Conservation (phyloP, 2,888 invertebrate genomes). For the Pinctada fucata region DNA sequence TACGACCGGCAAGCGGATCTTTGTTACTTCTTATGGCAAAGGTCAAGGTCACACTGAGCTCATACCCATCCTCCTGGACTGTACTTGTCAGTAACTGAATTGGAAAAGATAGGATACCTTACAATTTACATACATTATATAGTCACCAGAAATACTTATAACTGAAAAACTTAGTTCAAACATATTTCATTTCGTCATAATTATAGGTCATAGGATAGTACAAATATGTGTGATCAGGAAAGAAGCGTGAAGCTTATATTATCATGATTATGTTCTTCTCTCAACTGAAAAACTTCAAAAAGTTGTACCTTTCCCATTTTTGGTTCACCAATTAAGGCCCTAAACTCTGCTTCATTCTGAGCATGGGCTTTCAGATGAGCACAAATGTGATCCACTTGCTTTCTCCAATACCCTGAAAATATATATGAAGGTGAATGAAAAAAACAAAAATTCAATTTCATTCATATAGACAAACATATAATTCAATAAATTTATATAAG, state of each 20-base stretch:
- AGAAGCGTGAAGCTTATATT: no score
- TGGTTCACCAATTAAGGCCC: slow-evolving; percentile 76
- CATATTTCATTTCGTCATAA: no score
- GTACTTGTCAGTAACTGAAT: slow-evolving; percentile 71
- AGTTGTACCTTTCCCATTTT: slow-evolving; percentile 76
- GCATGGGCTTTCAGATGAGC: slow-evolving; percentile 76
- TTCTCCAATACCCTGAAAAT: slow-evolving; percentile 76
- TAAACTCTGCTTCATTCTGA: slow-evolving; percentile 76
- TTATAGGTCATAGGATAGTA: no score
- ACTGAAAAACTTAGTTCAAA: no score
- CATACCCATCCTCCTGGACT: slow-evolving; percentile 76
- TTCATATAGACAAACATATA: no score
- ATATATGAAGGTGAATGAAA: background rate
- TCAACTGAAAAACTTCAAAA: no score
- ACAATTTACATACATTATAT: no score
- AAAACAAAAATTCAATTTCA: background rate
- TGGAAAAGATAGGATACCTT: background rate
- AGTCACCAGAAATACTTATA: no score
- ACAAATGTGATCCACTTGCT: slow-evolving; percentile 77
- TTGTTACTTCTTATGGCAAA: slow-evolving; percentile 73
- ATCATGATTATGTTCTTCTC: no score
- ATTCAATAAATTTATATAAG: no score
- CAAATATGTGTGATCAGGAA: no score
- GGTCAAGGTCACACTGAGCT: slow-evolving; percentile 74
- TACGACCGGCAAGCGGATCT: slow-evolving; percentile 69